Percentiles rank a stretch among this genome's conserved stretches.
phyloP scores from a whole-genome alignment of 2,113 vertebrate species.

The Gallinago jamesoni region DNA sequence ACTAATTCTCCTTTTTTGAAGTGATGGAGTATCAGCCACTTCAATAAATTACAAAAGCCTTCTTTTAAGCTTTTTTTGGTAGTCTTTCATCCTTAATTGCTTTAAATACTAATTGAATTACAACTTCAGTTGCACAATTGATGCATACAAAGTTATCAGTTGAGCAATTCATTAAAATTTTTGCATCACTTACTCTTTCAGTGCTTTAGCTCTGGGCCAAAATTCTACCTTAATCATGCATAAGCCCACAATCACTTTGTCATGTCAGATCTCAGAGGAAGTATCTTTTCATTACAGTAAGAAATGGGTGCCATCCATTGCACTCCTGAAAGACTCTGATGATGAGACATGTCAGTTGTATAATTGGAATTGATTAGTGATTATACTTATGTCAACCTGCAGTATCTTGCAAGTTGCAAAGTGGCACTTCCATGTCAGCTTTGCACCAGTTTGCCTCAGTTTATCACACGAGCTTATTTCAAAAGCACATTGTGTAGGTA shows the following conservation, averaged over 20 bases:
- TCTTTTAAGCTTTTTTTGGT: conserved; percentile 2
- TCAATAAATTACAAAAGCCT: background rate
- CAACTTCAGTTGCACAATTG: background rate
- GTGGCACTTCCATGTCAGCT: background rate
- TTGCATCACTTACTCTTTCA: background rate
- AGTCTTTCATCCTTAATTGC: conserved; percentile 38
- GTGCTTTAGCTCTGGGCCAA: background rate
- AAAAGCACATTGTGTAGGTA: background rate
- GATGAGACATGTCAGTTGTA: background rate
- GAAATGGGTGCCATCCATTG: background rate
- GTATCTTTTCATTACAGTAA: background rate
- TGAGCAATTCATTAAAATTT: background rate
- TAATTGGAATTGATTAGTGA: background rate
- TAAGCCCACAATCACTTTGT: background rate
- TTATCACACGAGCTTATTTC: background rate
- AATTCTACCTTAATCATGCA: background rate
- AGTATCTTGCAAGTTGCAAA: background rate
- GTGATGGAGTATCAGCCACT: background rate
- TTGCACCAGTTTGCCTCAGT: background rate
- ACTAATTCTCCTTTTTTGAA: conserved; percentile 18
- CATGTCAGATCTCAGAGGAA: background rate
- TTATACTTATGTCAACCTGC: background rate
- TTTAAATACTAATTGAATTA: conserved; percentile 47
- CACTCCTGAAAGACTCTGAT: background rate
- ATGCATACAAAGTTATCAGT: background rate